Evolutionary conservation across 2,797 vertebrate species (phyloP).

Genomic region (Champsocephalus esox): DNA sequence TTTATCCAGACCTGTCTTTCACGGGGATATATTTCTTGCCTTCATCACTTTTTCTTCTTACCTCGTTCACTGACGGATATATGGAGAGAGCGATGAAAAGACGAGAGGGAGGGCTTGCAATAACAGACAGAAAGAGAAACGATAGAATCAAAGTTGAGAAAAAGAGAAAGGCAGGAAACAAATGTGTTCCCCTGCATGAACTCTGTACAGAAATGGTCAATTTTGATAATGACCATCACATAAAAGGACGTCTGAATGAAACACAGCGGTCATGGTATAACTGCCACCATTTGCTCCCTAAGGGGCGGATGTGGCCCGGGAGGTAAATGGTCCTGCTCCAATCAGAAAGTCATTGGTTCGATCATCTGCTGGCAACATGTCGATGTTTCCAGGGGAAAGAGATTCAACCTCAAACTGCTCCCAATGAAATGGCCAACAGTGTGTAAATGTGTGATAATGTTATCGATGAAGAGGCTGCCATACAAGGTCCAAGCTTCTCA

Average conservation of each 20-base stretch:
- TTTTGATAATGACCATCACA: constrained; percentile 34
- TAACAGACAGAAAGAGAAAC: not conserved
- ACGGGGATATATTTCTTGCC: constrained; percentile 63
- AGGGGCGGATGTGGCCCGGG: no score
- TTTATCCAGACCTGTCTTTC: constrained; percentile 76
- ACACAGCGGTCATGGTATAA: constrained; percentile 8
- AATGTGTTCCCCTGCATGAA: constrained; percentile 16
- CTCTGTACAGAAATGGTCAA: constrained; percentile 8
- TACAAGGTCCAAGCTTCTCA: not conserved
- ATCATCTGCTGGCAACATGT: no score
- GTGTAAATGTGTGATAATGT: not conserved
- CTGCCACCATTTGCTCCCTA: no score
- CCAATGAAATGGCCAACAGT: no score
- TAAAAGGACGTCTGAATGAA: constrained; percentile 16
- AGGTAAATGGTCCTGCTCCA: no score
- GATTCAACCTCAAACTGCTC: no score
- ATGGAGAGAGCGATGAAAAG: constrained; percentile 33
- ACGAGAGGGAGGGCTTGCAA: no score
- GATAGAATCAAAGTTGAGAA: not conserved
- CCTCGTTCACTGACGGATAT: constrained; percentile 64
- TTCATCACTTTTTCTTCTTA: constrained; percentile 60
- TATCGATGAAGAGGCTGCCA: not conserved
- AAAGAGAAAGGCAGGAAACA: not conserved
- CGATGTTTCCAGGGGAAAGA: no score
- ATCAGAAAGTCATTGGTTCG: no score